Evolutionary conservation across 2,797 vertebrate species (phyloP), one percentile per base, ranked within the genome.

Genomic region (Benthosema pterotum): DNA sequence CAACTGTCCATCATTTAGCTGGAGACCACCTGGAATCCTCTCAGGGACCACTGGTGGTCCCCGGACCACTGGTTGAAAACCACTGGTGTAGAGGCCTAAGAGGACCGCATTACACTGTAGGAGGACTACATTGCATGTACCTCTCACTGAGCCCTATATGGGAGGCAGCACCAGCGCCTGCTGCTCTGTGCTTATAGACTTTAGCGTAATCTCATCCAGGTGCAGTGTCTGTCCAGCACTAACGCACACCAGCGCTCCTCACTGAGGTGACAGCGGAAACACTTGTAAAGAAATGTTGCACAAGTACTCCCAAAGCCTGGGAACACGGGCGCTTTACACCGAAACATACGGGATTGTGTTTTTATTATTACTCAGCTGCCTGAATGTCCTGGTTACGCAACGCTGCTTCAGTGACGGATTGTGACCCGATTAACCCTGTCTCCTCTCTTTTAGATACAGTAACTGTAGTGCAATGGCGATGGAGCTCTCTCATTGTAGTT

Each of bases 201-300:
- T 74, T 58, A 16, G 18, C 38, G 58, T 80, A 74, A 83, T 84
- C 71, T 79, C 62, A 65, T 62, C 60, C 82, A 86, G 72, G 69
- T 80, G 72, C 60, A 50, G 63, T 52, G 60, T 13, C 18, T 52
- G 60, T 13, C 18, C 47, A 28, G 13, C n/a, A 60, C 56, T 17
- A 17, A 72, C 63, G 55, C 59, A 15, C 3, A 53, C 28, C 17
- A 56, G 16, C 16, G 18, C 11, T 45, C 49, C 62, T 51, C 13
- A 11, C 19, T 8, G 32, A 62, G 57, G 67, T 66, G 63, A 71
- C 62, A 61, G 48, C 16, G 45, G 46, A 65, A 3, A 42, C 5
- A 9, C 8, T 49, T 49, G 42, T 45, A 2, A 8, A 51, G 14
- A 28, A 65, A 52, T 22, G 19, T 22, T 22, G 19, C 4, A 32